A percentile compares a stretch with the other conserved stretches of the same genome.
Conservation (phyloP, 2,113 vertebrate genomes). For the Ploceus nigricollis region DNA sequence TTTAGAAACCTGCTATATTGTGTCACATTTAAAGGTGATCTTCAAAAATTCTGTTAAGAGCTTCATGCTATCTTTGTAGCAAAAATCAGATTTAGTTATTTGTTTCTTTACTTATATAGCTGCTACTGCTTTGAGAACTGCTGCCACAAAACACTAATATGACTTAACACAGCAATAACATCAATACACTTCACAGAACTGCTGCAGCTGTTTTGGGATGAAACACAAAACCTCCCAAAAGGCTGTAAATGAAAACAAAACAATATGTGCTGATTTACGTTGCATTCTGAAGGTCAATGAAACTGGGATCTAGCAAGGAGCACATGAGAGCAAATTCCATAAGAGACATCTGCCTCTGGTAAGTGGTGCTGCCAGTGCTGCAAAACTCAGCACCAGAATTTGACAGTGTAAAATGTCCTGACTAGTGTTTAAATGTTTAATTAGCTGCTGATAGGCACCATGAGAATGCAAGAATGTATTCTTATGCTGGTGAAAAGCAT, state of each 20-base stretch:
- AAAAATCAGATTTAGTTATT: not conserved
- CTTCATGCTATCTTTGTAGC: not conserved
- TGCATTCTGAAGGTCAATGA: not conserved
- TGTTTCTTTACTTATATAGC: not conserved
- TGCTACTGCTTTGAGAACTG: not conserved
- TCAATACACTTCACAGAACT: not conserved
- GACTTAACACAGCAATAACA: not conserved
- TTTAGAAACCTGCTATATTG: not conserved
- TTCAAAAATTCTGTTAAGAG: not conserved
- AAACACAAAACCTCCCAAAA: not conserved
- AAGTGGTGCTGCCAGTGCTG: not conserved
- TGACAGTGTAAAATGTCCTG: not conserved
- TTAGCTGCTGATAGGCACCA: not conserved
- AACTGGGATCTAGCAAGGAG: not conserved
- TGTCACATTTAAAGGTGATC: not conserved
- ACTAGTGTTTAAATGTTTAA: not conserved
- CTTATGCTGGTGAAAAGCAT: not conserved
- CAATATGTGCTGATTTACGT: not conserved
- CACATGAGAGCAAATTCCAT: not conserved
- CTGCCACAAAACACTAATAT: not conserved
- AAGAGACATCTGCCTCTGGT: not conserved
- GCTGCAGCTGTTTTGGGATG: not conserved
- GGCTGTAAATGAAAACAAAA: constrained; percentile 11
- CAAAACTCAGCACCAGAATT: not conserved
- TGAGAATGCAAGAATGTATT: not conserved